Conservation (phyloP, 1,140 invertebrate species). For the Cardiocondyla obscurior region DNA sequence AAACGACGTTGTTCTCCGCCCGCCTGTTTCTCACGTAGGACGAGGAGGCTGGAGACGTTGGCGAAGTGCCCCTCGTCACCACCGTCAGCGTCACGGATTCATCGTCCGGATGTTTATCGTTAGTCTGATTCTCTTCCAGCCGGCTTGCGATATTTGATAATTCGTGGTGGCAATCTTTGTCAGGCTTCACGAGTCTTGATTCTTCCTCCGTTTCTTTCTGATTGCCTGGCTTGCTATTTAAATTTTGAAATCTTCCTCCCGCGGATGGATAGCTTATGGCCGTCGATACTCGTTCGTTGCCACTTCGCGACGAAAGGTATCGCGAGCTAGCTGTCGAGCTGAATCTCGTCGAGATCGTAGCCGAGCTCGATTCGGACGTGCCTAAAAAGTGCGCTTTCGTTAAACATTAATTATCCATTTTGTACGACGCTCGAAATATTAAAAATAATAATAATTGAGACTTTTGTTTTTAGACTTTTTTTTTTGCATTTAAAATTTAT, state of each 20-base stretch:
- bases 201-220: slow-evolving; percentile 61
- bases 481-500: background rate
- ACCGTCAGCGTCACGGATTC: slow-evolving; percentile 86
- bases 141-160: background rate
- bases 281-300: slow-evolving; percentile 62
- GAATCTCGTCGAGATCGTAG: slow-evolving; percentile 65
- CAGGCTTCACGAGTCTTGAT: slow-evolving; percentile 2
- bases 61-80: slow-evolving; percentile 90
- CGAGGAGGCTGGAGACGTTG: slow-evolving; percentile 88
- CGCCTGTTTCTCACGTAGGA: slow-evolving; percentile 86
- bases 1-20: slow-evolving; percentile 88
- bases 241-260: slow-evolving; percentile 66
- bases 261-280: slow-evolving; percentile 61
- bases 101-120: slow-evolving; percentile 62
- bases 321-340: slow-evolving; percentile 56
- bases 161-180: slow-evolving; percentile 37
- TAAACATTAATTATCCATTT: background rate
- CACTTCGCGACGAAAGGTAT: slow-evolving; percentile 60
- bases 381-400: slow-evolving; percentile 46
- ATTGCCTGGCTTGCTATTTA: slow-evolving; percentile 51
- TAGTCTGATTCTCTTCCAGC: slow-evolving; percentile 32
- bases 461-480: too few relatives aligned
- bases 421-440: background rate
- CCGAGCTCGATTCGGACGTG: slow-evolving; percentile 69
- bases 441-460: background rate